Percentiles rank a stretch among this genome's conserved stretches.
Conservation (phyloP, 2,888 invertebrate genomes). For the Pachliopta kotzebuea region DNA sequence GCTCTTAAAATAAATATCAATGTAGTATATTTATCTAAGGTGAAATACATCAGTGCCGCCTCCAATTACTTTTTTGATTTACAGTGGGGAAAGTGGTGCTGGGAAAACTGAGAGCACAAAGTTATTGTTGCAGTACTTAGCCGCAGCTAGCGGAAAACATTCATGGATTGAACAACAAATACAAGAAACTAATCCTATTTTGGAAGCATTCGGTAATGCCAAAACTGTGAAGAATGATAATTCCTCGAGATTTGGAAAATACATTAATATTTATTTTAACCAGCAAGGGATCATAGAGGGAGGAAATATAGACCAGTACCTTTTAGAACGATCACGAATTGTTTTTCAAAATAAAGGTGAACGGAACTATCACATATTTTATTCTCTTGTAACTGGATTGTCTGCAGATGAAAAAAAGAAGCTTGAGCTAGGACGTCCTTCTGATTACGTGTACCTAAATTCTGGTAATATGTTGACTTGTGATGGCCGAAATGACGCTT, state of each 20-base stretch:
- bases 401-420: constrained; percentile 88
- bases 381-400: constrained; percentile 92
- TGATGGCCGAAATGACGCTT: constrained; percentile 90
- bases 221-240: constrained; percentile 98
- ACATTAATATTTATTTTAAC: constrained; percentile 94
- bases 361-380: constrained; percentile 97
- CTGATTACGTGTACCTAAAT: constrained; percentile 89
- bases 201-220: constrained; percentile 98
- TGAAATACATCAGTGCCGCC: neutral
- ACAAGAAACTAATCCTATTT: constrained; percentile 96
- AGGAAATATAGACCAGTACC: constrained; percentile 96
- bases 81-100: constrained; percentile 96
- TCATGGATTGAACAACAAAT: constrained; percentile 99
- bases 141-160: constrained; percentile 96
- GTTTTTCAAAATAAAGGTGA: constrained; percentile 94
- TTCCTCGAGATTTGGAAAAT: constrained; percentile 97
- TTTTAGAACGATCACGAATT: constrained; percentile 95
- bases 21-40: neutral
- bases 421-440: constrained; percentile 86
- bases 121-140: constrained; percentile 94
- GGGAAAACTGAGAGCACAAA: constrained; percentile 98
- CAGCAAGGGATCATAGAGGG: constrained; percentile 93
- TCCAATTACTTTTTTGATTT: neutral
- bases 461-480: constrained; percentile 89
- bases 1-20: neutral